These are phyloP conservation scores for Solea senegalensis DNA, from an alignment of 2,113 vertebrate genomes.

Conservation along the genomic window DNA sequence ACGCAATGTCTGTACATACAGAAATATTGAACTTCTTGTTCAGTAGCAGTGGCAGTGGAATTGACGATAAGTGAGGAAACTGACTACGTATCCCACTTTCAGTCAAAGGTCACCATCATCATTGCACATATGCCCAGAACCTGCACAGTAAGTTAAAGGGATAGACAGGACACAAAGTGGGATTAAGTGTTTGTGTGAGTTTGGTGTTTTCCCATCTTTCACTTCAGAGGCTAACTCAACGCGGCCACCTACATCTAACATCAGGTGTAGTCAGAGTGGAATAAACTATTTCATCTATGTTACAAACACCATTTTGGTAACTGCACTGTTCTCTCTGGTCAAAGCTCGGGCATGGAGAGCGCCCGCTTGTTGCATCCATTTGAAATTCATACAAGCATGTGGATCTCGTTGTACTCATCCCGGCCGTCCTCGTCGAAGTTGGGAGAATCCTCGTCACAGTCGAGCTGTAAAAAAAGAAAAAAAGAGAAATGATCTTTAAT, in stretches of 20 bases:
- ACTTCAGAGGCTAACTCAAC: slow-evolving; percentile 28
- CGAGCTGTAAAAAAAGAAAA: slow-evolving; percentile 81
- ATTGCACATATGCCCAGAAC: slow-evolving; percentile 69
- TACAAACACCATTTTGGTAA: slow-evolving; percentile 23
- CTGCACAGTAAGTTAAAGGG: slow-evolving; percentile 64
- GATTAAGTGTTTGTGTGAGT: slow-evolving; percentile 17
- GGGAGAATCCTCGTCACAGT: slow-evolving; percentile 91
- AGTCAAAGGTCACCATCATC: slow-evolving; percentile 26
- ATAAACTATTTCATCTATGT: slow-evolving; percentile 37
- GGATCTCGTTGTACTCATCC: slow-evolving; percentile 97
- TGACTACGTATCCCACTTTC: neutral
- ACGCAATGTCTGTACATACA: slow-evolving; percentile 31
- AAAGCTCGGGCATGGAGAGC: slow-evolving; percentile 9
- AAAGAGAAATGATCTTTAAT: slow-evolving; percentile 7
- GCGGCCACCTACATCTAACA: slow-evolving; percentile 28
- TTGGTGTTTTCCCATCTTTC: neutral
- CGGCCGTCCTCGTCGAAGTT: slow-evolving; percentile 96
- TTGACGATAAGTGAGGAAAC: slow-evolving; percentile 7
- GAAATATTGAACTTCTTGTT: slow-evolving; percentile 35
- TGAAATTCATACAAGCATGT: slow-evolving; percentile 90
- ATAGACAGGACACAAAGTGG: slow-evolving; percentile 16
- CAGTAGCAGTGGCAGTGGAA: slow-evolving; percentile 41
- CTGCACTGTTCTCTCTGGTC: slow-evolving; percentile 16
- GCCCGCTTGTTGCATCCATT: neutral
- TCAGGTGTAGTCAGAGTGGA: slow-evolving; percentile 19